Percentiles rank a stretch among this genome's conserved stretches.
Evolutionary conservation across 2,797 vertebrate species (phyloP).

Genomic region (Gymnodraco acuticeps): DNA sequence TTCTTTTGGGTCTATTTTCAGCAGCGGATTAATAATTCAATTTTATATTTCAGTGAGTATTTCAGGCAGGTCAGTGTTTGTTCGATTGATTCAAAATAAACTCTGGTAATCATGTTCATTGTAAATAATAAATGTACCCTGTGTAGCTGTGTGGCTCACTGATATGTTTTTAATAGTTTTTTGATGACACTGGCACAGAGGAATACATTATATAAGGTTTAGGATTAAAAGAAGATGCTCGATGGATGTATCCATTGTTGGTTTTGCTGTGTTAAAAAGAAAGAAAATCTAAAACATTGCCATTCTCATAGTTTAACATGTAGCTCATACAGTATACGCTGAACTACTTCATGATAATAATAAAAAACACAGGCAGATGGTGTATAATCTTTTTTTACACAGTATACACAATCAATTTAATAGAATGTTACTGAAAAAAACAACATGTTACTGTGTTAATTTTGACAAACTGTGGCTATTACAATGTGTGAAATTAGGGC

Average conservation of each 20-base stretch:
- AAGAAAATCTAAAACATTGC: background rate
- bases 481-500: background rate
- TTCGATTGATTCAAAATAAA: slow-evolving; percentile 3
- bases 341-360: background rate
- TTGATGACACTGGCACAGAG: background rate
- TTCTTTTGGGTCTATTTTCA: slow-evolving; percentile 12
- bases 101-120: background rate
- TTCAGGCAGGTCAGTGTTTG: background rate
- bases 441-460: background rate
- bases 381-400: too few species aligned
- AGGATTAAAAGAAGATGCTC: background rate
- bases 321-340: background rate
- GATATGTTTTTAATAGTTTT: background rate
- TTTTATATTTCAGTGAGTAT: slow-evolving; percentile 1
- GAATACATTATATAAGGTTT: background rate
- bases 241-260: background rate
- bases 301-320: background rate
- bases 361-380: background rate
- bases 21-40: background rate
- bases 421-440: background rate
- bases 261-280: background rate
- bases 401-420: too few species aligned
- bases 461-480: too few species aligned
- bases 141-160: background rate
- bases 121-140: background rate